These are phyloP conservation scores for Bombus fervidus DNA, from an alignment of 1,140 invertebrate genomes.

Conservation along the genomic window DNA sequence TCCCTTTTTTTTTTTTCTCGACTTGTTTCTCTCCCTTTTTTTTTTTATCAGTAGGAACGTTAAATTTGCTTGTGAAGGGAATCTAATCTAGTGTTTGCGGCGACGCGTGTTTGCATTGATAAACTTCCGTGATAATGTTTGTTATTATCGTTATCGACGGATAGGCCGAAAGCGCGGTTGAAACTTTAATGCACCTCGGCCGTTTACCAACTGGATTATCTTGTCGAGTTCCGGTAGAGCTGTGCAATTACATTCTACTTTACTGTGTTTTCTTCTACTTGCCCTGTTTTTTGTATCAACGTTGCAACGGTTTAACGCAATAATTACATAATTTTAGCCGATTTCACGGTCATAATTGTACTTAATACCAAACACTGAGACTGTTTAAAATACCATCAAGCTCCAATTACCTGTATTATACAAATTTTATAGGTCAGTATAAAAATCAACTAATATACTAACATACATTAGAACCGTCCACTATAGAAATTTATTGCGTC, in stretches of 20 bases:
- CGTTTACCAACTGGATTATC: slow-evolving; percentile 43
- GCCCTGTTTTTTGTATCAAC: not conserved
- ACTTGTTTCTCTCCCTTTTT: not conserved
- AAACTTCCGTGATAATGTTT: slow-evolving; percentile 44
- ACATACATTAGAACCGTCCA: no score
- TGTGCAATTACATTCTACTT: slow-evolving; percentile 16
- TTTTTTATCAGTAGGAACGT: not conserved
- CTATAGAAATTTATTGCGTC: no score
- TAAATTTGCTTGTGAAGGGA: slow-evolving; percentile 18
- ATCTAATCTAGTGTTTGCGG: slow-evolving; percentile 49
- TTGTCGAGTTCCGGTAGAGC: not conserved
- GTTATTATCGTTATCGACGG: slow-evolving; percentile 44
- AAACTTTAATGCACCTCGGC: slow-evolving; percentile 41
- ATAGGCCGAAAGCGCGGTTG: slow-evolving; percentile 15
- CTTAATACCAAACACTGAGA: not conserved
- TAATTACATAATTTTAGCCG: not conserved
- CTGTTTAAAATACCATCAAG: not conserved
- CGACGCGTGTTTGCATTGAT: slow-evolving; percentile 48
- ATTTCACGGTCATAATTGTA: not conserved
- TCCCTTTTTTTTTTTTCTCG: no score
- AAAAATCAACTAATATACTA: no score
- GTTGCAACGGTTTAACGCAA: not conserved
- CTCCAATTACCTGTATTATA: not conserved
- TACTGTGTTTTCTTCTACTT: not conserved
- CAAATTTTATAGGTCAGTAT: not conserved